Evolutionary conservation across 2,888 invertebrate genomes (phyloP), one percentile per base, ranked within the genome.

Genomic region (Thereva unica): DNA sequence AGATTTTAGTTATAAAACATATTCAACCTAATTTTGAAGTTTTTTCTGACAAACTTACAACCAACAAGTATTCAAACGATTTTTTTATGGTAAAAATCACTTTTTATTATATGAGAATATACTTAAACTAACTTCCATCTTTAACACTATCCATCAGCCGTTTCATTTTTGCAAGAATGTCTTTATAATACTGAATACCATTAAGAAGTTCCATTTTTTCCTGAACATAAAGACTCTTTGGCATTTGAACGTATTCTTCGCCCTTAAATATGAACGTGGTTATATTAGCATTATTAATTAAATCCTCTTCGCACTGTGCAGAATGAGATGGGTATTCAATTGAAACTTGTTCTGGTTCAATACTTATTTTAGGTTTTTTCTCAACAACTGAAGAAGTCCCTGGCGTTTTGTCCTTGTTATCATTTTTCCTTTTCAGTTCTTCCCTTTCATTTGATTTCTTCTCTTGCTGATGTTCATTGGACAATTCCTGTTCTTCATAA

Each of bases 221-320:
- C 0, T 68, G 59, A 9, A 77, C 8, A 69, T 79, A 80, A 34
- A 74, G 71, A 0, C 74, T 71, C 52, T 74, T 74, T 0, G 79
- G 74, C 81, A 80, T 80, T 74, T 81, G 79, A 1, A 80, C 75
- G 63, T 78, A 80, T 65, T 78, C 76, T 54, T 79, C 75, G 1
- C 77, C 77, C 40, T 77, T 77, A 7, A 75, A 77, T 12, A 76
- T 75, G 54, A 80, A 80, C 3, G 76, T 75, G 1, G 75, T 76
- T 0, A 78, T 41, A 34, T 41, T 47, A 0, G 65, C 49, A 42
- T 65, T 40, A 0, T 40, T 42, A 8, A 42, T 45, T 12, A 56
- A 41, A 6, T 56, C 56, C 10, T 65, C 56, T 12, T 56, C 56
- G 10, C 9, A 8, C 42, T 7, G 7, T 42, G 1, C 42, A 1